These are phyloP conservation scores for Cladopsammia gracilis DNA, from an alignment of 64 coral and sea anemone genomes.

Conservation along the genomic window DNA sequence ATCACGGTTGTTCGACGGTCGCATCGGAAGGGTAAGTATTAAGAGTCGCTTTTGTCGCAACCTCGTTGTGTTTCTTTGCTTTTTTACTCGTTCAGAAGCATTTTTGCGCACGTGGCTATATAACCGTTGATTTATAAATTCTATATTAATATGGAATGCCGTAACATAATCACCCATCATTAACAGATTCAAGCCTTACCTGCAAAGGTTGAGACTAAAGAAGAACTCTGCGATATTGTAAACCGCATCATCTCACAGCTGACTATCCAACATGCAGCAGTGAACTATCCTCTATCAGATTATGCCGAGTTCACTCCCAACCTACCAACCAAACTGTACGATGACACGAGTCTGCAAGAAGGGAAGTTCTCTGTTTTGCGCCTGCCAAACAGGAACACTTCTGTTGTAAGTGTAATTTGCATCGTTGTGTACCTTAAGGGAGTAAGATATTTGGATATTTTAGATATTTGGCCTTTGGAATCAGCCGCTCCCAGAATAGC, in stretches of 20 bases:
- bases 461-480: no score
- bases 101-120: background rate
- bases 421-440: no score
- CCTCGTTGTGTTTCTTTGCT: background rate
- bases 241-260: conserved; percentile 71
- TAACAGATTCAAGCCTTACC: conserved; percentile 64
- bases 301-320: conserved; percentile 63
- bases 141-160: background rate
- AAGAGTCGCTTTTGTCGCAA: no score
- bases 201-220: conserved; percentile 16
- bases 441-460: no score
- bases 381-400: conserved; percentile 49
- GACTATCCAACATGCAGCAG: conserved; percentile 56
- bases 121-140: background rate
- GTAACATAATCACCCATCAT: background rate
- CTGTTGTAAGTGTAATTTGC: conserved; percentile 35
- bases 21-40: background rate
- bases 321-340: conserved; percentile 65
- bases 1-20: background rate
- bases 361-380: conserved; percentile 1
- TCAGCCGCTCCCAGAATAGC: no score
- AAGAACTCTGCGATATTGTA: conserved; percentile 53
- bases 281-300: conserved; percentile 64
- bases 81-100: background rate
- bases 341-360: conserved; percentile 9